These are phyloP conservation scores for Tyrophagus putrescentiae DNA, from an alignment of 1,140 invertebrate genomes.

Conservation along the genomic window DNA sequence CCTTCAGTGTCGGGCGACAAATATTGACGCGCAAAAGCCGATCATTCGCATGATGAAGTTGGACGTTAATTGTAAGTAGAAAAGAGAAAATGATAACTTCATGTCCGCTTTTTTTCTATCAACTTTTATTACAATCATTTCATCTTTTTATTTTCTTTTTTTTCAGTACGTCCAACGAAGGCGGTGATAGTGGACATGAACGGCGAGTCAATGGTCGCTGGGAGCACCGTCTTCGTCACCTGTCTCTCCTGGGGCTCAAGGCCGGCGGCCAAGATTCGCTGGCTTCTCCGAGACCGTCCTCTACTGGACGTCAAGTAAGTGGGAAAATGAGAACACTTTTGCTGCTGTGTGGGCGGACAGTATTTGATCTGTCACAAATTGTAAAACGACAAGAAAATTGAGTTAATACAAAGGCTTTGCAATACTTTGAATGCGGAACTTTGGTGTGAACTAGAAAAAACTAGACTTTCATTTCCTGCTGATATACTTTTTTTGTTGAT, in stretches of 20 bases:
- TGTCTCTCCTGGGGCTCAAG: slow-evolving; percentile 21
- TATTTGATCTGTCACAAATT: too few species aligned
- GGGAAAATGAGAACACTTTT: too few species aligned
- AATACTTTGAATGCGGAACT: too few species aligned
- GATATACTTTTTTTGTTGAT: too few species aligned
- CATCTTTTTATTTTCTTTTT: not conserved
- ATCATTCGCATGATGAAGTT: slow-evolving; percentile 59
- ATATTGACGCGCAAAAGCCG: slow-evolving; percentile 33
- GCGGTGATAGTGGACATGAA: slow-evolving; percentile 4
- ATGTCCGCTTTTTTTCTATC: not conserved
- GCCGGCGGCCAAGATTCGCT: slow-evolving; percentile 2
- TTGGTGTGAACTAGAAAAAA: too few species aligned
- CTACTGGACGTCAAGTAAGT: slow-evolving; percentile 5
- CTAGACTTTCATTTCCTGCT: too few species aligned
- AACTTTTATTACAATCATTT: not conserved
- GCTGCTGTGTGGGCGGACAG: too few species aligned
- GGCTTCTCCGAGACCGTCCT: not conserved
- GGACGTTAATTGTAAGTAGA: slow-evolving; percentile 71
- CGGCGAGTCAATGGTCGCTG: not conserved
- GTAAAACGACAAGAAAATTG: too few species aligned
- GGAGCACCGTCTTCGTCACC: slow-evolving; percentile 18
- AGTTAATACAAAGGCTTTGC: too few species aligned
- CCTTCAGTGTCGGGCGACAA: slow-evolving; percentile 56
- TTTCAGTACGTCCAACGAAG: slow-evolving; percentile 11
- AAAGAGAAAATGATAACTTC: not conserved